Conservation (phyloP, 1,140 invertebrate genomes). For the Drosophila mauritiana region DNA sequence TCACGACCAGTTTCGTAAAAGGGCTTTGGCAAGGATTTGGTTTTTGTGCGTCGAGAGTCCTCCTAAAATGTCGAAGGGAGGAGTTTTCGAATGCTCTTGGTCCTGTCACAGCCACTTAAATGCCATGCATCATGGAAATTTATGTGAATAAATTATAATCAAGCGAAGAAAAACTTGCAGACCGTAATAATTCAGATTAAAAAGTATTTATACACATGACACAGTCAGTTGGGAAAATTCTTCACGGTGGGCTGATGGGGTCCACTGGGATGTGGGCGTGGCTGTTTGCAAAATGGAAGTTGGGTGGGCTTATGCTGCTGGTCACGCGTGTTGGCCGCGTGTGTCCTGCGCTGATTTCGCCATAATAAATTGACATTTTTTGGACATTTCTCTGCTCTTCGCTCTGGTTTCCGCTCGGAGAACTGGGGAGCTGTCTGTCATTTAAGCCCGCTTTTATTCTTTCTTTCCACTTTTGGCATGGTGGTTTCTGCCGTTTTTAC, state of each 20-base stretch:
- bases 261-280: neutral
- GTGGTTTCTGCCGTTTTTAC: conserved; percentile 12
- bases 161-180: conserved; percentile 48
- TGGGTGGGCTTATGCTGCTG: conserved; percentile 37
- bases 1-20: conserved; percentile 8
- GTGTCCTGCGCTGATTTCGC: conserved; percentile 64
- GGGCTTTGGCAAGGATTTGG: conserved; percentile 23
- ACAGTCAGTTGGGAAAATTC: conserved; percentile 13
- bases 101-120: conserved; percentile 70
- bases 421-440: conserved; percentile 52
- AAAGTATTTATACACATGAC: conserved; percentile 75
- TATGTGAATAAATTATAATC: conserved; percentile 78
- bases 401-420: conserved; percentile 5
- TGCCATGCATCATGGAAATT: conserved; percentile 76
- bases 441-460: conserved; percentile 33
- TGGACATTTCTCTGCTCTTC: conserved; percentile 37
- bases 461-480: conserved; percentile 14
- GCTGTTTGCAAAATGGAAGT: neutral
- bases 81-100: conserved; percentile 35
- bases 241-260: neutral
- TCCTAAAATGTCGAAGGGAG: conserved; percentile 43
- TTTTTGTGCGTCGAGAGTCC: conserved; percentile 4
- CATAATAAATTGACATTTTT: conserved; percentile 77
- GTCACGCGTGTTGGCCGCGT: conserved; percentile 51
- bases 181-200: conserved; percentile 76